A percentile compares a stretch with the other conserved stretches of the same genome.
Conservation (phyloP, 2,888 invertebrate species). For the Hydroisotoma schaefferi region DNA sequence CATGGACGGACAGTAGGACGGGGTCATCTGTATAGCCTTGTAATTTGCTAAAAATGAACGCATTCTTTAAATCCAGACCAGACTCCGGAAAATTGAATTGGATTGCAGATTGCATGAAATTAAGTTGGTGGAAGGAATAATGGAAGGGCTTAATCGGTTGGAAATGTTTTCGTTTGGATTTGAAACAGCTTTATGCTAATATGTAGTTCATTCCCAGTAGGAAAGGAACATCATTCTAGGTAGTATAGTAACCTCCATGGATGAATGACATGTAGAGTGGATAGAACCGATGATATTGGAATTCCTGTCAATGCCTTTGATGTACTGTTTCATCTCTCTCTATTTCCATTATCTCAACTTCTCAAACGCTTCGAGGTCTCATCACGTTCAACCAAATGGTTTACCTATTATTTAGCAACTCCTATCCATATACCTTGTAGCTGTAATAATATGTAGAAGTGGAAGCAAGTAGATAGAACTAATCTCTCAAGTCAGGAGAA, state of each 20-base stretch:
- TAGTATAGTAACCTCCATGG: no score
- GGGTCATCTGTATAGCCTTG: background rate
- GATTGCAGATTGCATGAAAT: slow-evolving; percentile 1
- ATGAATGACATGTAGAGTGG: slow-evolving; percentile 9
- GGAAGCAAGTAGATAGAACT: no score
- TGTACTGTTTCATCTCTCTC: slow-evolving; percentile 2
- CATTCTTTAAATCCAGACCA: no score
- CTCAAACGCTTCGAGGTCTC: no score
- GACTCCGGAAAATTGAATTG: background rate
- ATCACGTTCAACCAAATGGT: no score
- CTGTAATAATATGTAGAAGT: no score
- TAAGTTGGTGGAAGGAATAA: background rate
- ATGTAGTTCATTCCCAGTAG: no score
- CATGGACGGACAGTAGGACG: background rate
- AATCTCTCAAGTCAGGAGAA: no score
- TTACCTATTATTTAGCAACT: no score
- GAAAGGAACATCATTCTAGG: no score
- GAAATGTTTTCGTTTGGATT: background rate
- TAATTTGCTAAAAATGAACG: background rate
- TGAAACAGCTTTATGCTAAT: no score
- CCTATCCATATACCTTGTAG: no score
- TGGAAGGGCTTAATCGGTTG: background rate
- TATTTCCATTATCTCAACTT: slow-evolving; percentile 2
- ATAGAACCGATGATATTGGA: background rate
- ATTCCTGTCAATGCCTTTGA: slow-evolving; percentile 9